Evolutionary conservation across 2,797 vertebrate genomes (phyloP).

Genomic region (Eleutherodactylus coqui): DNA sequence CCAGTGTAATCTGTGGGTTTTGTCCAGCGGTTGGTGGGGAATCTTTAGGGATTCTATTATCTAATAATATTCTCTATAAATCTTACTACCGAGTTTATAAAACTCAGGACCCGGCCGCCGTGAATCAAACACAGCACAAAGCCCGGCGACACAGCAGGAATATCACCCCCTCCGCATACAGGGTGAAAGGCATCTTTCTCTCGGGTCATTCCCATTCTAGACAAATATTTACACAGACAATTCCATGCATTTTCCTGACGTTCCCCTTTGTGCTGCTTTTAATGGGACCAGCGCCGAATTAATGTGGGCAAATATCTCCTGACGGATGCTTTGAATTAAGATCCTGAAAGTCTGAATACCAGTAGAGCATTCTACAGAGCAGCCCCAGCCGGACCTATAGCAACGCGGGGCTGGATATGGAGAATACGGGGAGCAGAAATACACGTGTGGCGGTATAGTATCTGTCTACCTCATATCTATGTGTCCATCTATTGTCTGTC

Average conservation of each 20-base stretch:
- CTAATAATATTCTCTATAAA: background rate
- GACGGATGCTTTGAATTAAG: slow-evolving; percentile 37
- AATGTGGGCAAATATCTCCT: slow-evolving; percentile 53
- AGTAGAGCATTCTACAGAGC: slow-evolving; percentile 8
- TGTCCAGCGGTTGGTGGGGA: background rate
- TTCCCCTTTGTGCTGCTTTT: slow-evolving; percentile 48
- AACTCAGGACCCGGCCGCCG: background rate
- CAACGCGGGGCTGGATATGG: background rate
- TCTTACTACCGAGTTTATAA: background rate
- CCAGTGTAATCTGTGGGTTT: background rate
- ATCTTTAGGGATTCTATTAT: background rate
- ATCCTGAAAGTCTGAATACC: slow-evolving; percentile 40
- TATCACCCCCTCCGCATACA: background rate
- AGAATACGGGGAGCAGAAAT: background rate
- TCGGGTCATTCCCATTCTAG: slow-evolving; percentile 27
- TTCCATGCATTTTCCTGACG: slow-evolving; percentile 29
- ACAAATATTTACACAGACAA: slow-evolving; percentile 52
- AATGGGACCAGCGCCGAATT: slow-evolving; percentile 35
- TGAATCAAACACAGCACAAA: background rate
- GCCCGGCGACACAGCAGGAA: background rate
- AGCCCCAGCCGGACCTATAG: background rate
- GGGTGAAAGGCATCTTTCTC: background rate
- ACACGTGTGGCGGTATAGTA: background rate
- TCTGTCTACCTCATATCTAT: too few species aligned
- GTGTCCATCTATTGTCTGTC: background rate